These are phyloP conservation scores for Drosophila antonietae DNA, from an alignment of 2,888 invertebrate genomes.

Conservation along the genomic window DNA sequence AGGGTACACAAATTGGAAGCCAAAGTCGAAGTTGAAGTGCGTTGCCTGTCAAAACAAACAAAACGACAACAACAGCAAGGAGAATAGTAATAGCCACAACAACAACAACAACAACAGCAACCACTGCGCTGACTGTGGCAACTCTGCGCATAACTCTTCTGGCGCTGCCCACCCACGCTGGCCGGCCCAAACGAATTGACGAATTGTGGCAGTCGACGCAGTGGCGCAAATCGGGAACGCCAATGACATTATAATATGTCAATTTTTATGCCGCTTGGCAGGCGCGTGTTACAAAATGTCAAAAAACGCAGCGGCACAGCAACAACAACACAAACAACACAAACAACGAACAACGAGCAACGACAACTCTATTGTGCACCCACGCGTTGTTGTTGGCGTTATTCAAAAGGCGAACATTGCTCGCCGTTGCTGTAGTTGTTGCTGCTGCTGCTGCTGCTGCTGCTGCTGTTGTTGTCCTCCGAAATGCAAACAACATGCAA, in stretches of 20 bases:
- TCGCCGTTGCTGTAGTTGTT: constrained; percentile 40
- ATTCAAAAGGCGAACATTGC: constrained; percentile 43
- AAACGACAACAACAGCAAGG: constrained; percentile 26
- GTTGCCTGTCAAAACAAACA: constrained; percentile 61
- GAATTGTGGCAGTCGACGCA: constrained; percentile 68
- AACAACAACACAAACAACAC: constrained; percentile 37
- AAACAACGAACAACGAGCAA: constrained; percentile 22
- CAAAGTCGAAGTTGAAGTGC: constrained; percentile 48
- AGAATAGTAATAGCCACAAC: background rate
- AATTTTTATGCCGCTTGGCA: constrained; percentile 80
- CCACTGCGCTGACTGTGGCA: constrained; percentile 22
- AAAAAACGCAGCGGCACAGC: constrained; percentile 71
- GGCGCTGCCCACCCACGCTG: constrained; percentile 50
- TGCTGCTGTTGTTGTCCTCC: constrained; percentile 41
- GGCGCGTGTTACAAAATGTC: constrained; percentile 78
- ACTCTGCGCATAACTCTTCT: constrained; percentile 27
- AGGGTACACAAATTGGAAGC: constrained; percentile 26
- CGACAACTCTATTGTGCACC: constrained; percentile 77
- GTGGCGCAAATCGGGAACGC: constrained; percentile 77
- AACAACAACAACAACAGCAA: background rate
- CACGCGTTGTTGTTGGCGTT: constrained; percentile 65
- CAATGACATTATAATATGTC: constrained; percentile 81
- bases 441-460: constrained; percentile 32
- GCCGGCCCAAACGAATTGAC: constrained; percentile 47
- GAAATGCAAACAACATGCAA: constrained; percentile 56